Base-by-base conservation (phyloP, 1,140 invertebrate species). In the Manduca sexta region DNA sequence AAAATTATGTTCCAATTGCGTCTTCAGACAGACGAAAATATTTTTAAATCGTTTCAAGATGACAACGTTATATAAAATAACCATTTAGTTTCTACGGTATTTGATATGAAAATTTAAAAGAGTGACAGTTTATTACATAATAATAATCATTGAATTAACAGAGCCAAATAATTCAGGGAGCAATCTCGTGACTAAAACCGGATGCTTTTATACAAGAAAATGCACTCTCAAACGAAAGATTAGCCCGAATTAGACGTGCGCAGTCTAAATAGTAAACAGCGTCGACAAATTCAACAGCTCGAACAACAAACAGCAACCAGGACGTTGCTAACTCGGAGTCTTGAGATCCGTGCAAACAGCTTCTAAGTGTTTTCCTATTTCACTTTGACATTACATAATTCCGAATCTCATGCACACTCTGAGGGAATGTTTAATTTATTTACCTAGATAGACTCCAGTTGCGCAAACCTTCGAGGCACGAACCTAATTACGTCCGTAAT, bases 401-500 rank as follows among this genome's bases (percentile, higher is more conserved):
- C 47, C 14, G 38, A 64, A 52, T 51, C 35, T 52, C 29, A 41
- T 56, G 42, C 33, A 49, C 46, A 50, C 40, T 51, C 47, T 55
- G 50, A 55, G 43, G 57, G 56, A 70, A 69, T 65, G 60, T 59
- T 65, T 69, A 72, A 73, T 72, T 59, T 72, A 70, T 71, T 73
- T 66, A 31, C 15, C 38, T 18, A 60, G 52, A 66, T 65, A 64
- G 50, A 63, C 60, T 70, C 51, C 21, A 52, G 60, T 74, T 69
- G 59, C 56, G 63, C 58, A 73, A 74, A 68, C 56, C 68, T 69
- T 69, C 46, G 68, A 69, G 67, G 55, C 70, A 69, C 63, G 65
- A 67, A 79, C 64, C 72, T 77, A 77, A 75, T 77, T 77, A 77
- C 69, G 66, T 60, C 68, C 45, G 65, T 69, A 77, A 80, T 80